A percentile compares a stretch with the other conserved stretches of the same genome.
These are phyloP conservation scores for Rutilus rutilus DNA, from an alignment of 2,113 vertebrate genomes.

Conservation along the genomic window DNA sequence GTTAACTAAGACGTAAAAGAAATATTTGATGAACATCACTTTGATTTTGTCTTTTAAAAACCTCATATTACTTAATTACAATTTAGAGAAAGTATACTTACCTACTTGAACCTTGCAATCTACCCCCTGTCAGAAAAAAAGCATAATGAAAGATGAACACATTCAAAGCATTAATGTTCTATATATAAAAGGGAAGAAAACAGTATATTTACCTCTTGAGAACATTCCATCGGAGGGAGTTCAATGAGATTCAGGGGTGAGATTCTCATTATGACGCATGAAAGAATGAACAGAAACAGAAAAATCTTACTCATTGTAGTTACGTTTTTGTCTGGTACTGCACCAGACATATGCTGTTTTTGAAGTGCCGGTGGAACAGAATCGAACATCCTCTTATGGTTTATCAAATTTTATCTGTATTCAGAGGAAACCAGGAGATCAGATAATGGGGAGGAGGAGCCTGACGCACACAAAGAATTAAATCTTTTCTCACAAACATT, in stretches of 20 bases:
- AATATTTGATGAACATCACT: background rate
- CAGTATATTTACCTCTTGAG: constrained; percentile 60
- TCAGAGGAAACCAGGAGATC: constrained; percentile 46
- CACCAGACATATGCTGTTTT: background rate
- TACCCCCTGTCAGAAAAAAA: constrained; percentile 52
- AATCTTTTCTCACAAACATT: background rate
- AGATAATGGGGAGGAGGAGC: constrained; percentile 22
- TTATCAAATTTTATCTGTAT: background rate
- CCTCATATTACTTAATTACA: background rate
- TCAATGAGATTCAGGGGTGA: constrained; percentile 58
- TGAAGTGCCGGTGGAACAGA: background rate
- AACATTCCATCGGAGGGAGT: constrained; percentile 55
- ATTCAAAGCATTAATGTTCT: background rate
- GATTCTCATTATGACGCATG: background rate
- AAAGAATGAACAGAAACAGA: constrained; percentile 39
- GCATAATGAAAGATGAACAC: too few species aligned
- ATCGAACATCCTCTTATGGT: background rate
- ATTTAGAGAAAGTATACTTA: constrained; percentile 58
- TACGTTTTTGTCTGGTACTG: background rate
- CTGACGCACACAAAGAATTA: background rate
- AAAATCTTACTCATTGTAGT: background rate
- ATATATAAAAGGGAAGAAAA: background rate
- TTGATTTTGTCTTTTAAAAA: background rate
- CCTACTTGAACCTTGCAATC: constrained; percentile 59
- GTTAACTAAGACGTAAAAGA: constrained; percentile 57